Evolutionary conservation across 2,888 invertebrate species (phyloP), one percentile per base, ranked within the genome.

Genomic region (Aleiodes alternator): DNA sequence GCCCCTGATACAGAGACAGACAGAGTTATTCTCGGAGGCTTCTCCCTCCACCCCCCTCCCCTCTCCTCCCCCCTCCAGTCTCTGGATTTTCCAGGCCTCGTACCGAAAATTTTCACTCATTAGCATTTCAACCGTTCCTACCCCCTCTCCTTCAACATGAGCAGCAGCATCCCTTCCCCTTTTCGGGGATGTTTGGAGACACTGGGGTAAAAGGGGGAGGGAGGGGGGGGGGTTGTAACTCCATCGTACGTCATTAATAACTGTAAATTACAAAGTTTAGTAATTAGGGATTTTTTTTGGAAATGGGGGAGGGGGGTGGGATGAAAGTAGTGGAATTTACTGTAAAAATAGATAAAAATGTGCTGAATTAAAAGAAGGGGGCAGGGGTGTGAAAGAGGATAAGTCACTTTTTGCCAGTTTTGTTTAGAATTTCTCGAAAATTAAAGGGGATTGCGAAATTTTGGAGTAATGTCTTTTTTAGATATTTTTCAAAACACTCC

Each of bases 41-140:
- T 23, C 23, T 23, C 23, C 23, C 23, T 23, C 23, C 23, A 23
- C 23, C 23, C 23, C 23, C 23, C 2, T 23, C 23, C 23, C 23
- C 23, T 23, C 23, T n/a, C 23, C 23, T 23, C 23, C 23, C 23
- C 23, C 23, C 23, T 23, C 66, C 69, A 73, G 57, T 70, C 69
- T 71, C 74, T 57, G 69, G 16, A 12, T 56, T 56, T 69, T 66
- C 50, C 31, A 48, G 50, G 73, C 43, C 53, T 71, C 75, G 73
- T 68, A 23, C 51, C 51, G 64, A 69, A 72, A 64, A 59, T 57
- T 69, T 68, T 69, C 61, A 76, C 82, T 86, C 86, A 86, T 86
- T 86, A 86, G 86, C 86, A 86, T 86, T 83, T 83, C 83, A 80
- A 82, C 84, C 85, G 82, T 82, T 85, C 66, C 75, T 66, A 59